Percentiles rank a stretch among this genome's conserved stretches.
Conservation (phyloP, 2,797 vertebrate species). For the Rhyacichthys aspro region DNA sequence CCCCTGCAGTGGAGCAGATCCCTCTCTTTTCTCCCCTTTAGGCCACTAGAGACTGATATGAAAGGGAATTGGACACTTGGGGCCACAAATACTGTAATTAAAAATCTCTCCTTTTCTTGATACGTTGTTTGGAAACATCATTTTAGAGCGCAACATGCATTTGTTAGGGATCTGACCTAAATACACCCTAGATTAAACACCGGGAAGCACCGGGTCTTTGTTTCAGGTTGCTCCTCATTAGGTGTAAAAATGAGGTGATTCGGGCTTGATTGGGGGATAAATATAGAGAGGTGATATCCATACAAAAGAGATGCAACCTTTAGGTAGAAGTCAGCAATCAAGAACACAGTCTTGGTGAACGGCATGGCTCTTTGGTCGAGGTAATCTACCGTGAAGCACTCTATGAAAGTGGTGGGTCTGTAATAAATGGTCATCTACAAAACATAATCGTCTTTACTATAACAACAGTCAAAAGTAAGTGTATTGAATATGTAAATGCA, state of each 20-base stretch:
- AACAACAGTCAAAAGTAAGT: too few species aligned
- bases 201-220: constrained; percentile 73
- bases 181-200: constrained; percentile 82
- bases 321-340: constrained; percentile 42
- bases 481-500: background rate
- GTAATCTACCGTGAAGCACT: constrained; percentile 28
- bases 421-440: constrained; percentile 28
- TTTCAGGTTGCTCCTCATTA: constrained; percentile 78
- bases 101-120: constrained; percentile 81
- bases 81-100: constrained; percentile 85
- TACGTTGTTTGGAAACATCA: constrained; percentile 81
- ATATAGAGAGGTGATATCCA: constrained; percentile 76
- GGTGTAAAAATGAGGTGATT: constrained; percentile 73
- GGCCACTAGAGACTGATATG: constrained; percentile 82
- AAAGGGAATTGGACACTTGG: constrained; percentile 86
- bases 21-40: constrained; percentile 74
- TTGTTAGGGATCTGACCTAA: constrained; percentile 83
- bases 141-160: constrained; percentile 78
- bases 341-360: constrained; percentile 38
- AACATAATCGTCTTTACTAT: background rate
- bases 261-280: constrained; percentile 61
- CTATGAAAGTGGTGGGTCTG: constrained; percentile 28
- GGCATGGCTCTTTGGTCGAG: constrained; percentile 30
- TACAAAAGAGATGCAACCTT: constrained; percentile 70
- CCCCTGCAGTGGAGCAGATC: constrained; percentile 69